phyloP scores from a whole-genome alignment of 2,888 invertebrate genomes.

The Leptinotarsa juncta region DNA sequence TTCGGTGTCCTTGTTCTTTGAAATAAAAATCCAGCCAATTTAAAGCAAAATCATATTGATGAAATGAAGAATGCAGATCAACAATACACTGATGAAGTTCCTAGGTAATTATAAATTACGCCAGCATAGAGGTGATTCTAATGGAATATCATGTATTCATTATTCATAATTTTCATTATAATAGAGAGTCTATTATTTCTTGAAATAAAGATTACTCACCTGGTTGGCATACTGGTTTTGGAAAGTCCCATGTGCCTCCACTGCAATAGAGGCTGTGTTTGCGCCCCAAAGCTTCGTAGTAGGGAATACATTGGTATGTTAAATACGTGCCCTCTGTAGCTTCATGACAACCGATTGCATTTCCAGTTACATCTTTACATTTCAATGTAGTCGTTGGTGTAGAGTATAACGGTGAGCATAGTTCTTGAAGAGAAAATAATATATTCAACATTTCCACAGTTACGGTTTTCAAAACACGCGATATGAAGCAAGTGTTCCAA shows the following conservation, averaged over 20 bases:
- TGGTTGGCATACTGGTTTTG: constrained; percentile 40
- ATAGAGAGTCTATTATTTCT: background rate
- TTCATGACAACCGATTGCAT: constrained; percentile 29
- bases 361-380: constrained; percentile 36
- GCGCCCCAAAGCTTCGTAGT: constrained; percentile 37
- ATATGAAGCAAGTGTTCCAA: too few relatives aligned
- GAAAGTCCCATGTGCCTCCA: constrained; percentile 37
- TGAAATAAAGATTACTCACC: constrained; percentile 20
- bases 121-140: too few relatives aligned
- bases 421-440: constrained; percentile 33
- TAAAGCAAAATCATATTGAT: too few relatives aligned
- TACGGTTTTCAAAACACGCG: too few relatives aligned
- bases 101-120: too few relatives aligned
- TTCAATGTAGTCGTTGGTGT: constrained; percentile 33
- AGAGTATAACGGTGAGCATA: constrained; percentile 39
- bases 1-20: too few relatives aligned
- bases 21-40: too few relatives aligned
- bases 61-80: too few relatives aligned
- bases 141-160: too few relatives aligned
- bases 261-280: constrained; percentile 32
- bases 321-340: constrained; percentile 37
- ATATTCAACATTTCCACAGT: background rate
- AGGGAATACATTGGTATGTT: constrained; percentile 33
- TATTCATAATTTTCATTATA: too few relatives aligned
- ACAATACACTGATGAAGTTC: too few relatives aligned